Conservation (phyloP, 1,140 invertebrate species). For the Oscheius sp. region DNA sequence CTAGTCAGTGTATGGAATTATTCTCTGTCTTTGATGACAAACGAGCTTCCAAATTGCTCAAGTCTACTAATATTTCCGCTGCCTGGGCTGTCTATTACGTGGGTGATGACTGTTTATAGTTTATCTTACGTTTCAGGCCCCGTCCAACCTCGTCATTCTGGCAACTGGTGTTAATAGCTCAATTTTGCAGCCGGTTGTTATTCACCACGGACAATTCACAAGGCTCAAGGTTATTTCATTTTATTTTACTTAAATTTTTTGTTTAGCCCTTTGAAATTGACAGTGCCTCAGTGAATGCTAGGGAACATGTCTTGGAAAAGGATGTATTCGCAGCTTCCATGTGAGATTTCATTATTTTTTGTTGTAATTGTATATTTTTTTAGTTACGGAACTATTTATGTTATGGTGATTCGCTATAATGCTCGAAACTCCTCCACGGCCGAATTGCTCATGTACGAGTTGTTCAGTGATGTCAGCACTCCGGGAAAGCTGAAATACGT, state of each 20-base stretch:
- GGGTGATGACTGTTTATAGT: neutral
- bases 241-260: no score
- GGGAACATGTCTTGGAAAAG: slow-evolving; percentile 19
- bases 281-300: slow-evolving; percentile 1
- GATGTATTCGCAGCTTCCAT: slow-evolving; percentile 12
- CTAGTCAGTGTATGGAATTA: slow-evolving; percentile 16
- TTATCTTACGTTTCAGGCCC: slow-evolving; percentile 1
- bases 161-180: slow-evolving; percentile 11
- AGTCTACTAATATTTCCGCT: slow-evolving; percentile 12
- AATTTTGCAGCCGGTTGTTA: slow-evolving; percentile 9
- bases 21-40: slow-evolving; percentile 17
- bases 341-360: neutral
- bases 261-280: slow-evolving; percentile 18
- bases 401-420: slow-evolving; percentile 14
- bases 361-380: neutral
- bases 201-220: slow-evolving; percentile 17
- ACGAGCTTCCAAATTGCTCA: slow-evolving; percentile 14
- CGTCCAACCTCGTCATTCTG: slow-evolving; percentile 1
- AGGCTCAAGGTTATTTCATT: no score
- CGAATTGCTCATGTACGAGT: slow-evolving; percentile 10
- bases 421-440: slow-evolving; percentile 8
- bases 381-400: slow-evolving; percentile 21
- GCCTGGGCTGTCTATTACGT: slow-evolving; percentile 30
- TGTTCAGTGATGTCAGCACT: slow-evolving; percentile 3
- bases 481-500: neutral